These are phyloP conservation scores for Hipparchia sbordonii DNA, from an alignment of 2,888 invertebrate species.

Conservation along the genomic window DNA sequence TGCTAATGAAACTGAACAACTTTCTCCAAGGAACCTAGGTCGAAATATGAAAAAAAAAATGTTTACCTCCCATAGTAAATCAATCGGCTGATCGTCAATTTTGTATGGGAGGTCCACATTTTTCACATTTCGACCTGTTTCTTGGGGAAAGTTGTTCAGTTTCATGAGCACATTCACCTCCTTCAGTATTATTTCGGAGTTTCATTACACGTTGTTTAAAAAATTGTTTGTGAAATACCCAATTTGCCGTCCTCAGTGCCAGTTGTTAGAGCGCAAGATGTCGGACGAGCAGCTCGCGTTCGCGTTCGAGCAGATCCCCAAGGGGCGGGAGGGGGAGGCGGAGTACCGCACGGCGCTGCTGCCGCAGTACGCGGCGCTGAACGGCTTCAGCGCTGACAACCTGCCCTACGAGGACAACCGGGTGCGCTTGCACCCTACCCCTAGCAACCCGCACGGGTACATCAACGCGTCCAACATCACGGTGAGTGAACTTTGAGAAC, in stretches of 20 bases:
- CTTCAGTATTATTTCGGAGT: too few species aligned
- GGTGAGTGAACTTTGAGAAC: conserved; percentile 68
- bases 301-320: conserved; percentile 93
- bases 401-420: conserved; percentile 96
- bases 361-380: conserved; percentile 85
- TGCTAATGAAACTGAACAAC: too few species aligned
- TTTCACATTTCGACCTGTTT: too few species aligned
- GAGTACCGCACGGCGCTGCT: conserved; percentile 88
- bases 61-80: too few species aligned
- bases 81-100: too few species aligned
- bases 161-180: too few species aligned
- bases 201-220: too few species aligned
- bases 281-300: conserved; percentile 89
- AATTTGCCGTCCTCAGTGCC: conserved; percentile 56
- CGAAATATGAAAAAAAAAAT: too few species aligned
- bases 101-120: too few species aligned
- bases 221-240: not conserved
- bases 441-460: conserved; percentile 93
- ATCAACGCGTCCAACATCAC: conserved; percentile 96
- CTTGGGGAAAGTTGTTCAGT: too few species aligned
- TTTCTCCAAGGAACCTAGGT: too few species aligned
- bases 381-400: conserved; percentile 85
- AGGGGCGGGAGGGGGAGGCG: conserved; percentile 83
- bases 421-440: conserved; percentile 90
- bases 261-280: conserved; percentile 80